Evolutionary conservation across 2,888 invertebrate genomes (phyloP).

Genomic region (Baccha elongata): DNA sequence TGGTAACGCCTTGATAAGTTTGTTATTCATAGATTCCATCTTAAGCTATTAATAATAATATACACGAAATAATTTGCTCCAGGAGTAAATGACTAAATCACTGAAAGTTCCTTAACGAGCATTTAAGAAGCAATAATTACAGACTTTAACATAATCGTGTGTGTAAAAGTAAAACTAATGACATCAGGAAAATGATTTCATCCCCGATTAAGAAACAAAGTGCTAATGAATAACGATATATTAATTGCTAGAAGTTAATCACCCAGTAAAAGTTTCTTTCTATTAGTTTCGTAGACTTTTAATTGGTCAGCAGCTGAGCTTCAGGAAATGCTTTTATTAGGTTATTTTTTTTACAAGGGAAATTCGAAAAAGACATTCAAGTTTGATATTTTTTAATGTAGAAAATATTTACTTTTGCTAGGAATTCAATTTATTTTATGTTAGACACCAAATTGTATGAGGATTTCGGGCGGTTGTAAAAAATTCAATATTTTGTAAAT

Average conservation of each 20-base stretch:
- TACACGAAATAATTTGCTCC: neutral
- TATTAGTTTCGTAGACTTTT: constrained; percentile 45
- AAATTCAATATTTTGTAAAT: too few relatives aligned
- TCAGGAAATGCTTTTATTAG: too few relatives aligned
- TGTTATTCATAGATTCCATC: neutral
- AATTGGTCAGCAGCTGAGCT: constrained; percentile 20
- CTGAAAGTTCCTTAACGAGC: constrained; percentile 31
- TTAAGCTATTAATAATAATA: constrained; percentile 14
- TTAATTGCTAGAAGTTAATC: constrained; percentile 27
- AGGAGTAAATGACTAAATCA: constrained; percentile 21
- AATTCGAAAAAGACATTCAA: too few relatives aligned
- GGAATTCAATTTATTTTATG: too few relatives aligned
- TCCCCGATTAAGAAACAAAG: constrained; percentile 24
- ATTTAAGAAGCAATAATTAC: constrained; percentile 26
- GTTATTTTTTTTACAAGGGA: too few relatives aligned
- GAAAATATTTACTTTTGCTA: too few relatives aligned
- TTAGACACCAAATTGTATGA: too few relatives aligned
- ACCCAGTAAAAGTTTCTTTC: constrained; percentile 14
- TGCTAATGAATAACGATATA: constrained; percentile 9
- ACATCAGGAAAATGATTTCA: constrained; percentile 23
- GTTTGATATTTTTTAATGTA: too few relatives aligned
- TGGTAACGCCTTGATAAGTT: too few relatives aligned
- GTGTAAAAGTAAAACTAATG: constrained; percentile 19
- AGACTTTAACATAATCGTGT: neutral
- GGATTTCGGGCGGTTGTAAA: too few relatives aligned